phyloP scores from a whole-genome alignment of 2,888 invertebrate genomes.

The Busseola fusca region DNA sequence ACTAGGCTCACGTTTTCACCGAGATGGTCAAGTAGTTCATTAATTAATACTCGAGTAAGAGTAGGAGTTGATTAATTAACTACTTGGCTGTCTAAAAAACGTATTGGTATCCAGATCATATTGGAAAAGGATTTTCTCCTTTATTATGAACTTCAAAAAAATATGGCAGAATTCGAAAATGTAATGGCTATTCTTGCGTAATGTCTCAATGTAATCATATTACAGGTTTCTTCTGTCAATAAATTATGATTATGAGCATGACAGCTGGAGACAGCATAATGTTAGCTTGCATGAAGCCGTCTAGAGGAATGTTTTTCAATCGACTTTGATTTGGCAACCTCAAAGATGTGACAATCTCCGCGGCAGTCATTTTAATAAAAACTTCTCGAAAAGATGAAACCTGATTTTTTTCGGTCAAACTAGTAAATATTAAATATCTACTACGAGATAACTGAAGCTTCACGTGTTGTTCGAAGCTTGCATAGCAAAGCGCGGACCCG shows the following conservation, averaged over 20 bases:
- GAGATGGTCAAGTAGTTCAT: background rate
- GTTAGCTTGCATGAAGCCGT: background rate
- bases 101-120: too few relatives aligned
- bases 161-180: background rate
- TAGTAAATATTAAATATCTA: constrained; percentile 25
- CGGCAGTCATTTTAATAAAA: constrained; percentile 4
- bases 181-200: background rate
- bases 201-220: background rate
- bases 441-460: constrained; percentile 18
- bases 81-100: too few relatives aligned
- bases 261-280: background rate
- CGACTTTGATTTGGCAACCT: background rate
- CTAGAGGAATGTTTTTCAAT: background rate
- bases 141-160: background rate
- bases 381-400: background rate
- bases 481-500: constrained; percentile 6
- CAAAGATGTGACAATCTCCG: background rate
- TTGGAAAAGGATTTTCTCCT: background rate
- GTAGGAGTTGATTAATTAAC: too few relatives aligned
- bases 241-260: background rate
- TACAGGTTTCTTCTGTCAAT: background rate
- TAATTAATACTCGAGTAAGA: too few relatives aligned
- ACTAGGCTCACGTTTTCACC: background rate
- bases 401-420: background rate
- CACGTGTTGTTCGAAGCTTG: constrained; percentile 26